phyloP scores from a whole-genome alignment of 2,113 vertebrate genomes.

The Laticauda laticaudata region DNA sequence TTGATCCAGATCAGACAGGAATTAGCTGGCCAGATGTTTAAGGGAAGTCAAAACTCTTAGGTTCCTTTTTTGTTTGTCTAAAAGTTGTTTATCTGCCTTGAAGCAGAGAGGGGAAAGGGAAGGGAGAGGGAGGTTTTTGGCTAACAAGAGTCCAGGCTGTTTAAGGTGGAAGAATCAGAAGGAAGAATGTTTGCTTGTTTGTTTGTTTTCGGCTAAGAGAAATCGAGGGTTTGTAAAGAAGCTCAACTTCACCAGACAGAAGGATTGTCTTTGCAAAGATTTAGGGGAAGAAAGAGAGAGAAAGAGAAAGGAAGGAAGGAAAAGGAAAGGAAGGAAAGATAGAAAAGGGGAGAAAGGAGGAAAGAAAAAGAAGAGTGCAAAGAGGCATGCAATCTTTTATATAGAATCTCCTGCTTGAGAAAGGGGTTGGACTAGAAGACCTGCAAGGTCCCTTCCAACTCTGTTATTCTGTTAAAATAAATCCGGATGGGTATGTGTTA shows the following conservation, averaged over 20 bases:
- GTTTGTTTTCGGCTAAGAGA: too few species aligned
- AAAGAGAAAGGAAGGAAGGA: too few species aligned
- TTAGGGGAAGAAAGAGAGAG: accelerated
- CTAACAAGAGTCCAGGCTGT: not conserved
- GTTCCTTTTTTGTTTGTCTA: not conserved
- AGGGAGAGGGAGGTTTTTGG: not conserved
- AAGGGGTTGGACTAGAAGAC: not conserved
- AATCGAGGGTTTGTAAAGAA: not conserved
- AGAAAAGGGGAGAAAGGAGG: too few species aligned
- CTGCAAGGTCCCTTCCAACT: not conserved
- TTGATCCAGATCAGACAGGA: not conserved
- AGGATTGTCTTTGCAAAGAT: not conserved
- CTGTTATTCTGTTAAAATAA: not conserved
- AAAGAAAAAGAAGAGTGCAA: not conserved
- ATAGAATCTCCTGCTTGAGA: too few species aligned
- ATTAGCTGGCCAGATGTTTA: not conserved
- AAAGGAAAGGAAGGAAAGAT: too few species aligned
- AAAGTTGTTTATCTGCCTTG: conserved; percentile 14
- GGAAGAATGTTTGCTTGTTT: too few species aligned
- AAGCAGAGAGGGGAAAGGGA: too few species aligned
- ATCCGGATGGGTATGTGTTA: not conserved
- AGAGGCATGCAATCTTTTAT: not conserved
- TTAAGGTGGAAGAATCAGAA: not conserved
- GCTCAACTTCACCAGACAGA: not conserved
- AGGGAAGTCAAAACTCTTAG: not conserved